A percentile compares a stretch with the other conserved stretches of the same genome.
These are phyloP conservation scores for Pygoscelis antarcticus DNA, from an alignment of 2,113 vertebrate species.

Conservation along the genomic window DNA sequence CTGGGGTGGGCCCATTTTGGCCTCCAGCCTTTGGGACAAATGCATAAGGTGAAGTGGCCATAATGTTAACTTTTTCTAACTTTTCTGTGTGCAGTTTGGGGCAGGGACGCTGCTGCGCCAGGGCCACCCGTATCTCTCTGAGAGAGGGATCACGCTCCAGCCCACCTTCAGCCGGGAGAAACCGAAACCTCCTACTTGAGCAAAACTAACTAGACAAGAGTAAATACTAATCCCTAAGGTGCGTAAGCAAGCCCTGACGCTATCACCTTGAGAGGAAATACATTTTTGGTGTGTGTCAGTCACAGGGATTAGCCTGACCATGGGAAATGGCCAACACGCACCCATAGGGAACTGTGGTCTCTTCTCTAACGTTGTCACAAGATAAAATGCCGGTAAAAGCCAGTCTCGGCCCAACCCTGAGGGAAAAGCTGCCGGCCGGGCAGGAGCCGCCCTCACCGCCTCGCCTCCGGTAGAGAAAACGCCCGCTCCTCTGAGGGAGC, in stretches of 20 bases:
- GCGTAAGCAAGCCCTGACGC: background rate
- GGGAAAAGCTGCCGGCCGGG: accelerated
- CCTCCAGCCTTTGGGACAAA: background rate
- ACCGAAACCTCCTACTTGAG: background rate
- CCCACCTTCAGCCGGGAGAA: background rate
- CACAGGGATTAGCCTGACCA: accelerated
- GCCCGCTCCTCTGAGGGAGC: background rate
- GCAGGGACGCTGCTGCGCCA: accelerated
- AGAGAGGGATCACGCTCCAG: accelerated
- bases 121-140: accelerated
- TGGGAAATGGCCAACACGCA: accelerated
- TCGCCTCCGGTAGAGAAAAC: background rate
- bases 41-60: accelerated
- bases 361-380: accelerated
- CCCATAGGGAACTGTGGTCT: accelerated
- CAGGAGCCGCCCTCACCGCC: accelerated
- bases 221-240: background rate
- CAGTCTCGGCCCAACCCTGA: accelerated
- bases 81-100: background rate
- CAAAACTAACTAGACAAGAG: background rate
- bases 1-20: accelerated
- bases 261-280: background rate
- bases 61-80: background rate
- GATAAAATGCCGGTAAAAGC: accelerated
- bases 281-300: background rate